phyloP scores from a whole-genome alignment of 2,888 invertebrate genomes.

The Rhagium mordax region DNA sequence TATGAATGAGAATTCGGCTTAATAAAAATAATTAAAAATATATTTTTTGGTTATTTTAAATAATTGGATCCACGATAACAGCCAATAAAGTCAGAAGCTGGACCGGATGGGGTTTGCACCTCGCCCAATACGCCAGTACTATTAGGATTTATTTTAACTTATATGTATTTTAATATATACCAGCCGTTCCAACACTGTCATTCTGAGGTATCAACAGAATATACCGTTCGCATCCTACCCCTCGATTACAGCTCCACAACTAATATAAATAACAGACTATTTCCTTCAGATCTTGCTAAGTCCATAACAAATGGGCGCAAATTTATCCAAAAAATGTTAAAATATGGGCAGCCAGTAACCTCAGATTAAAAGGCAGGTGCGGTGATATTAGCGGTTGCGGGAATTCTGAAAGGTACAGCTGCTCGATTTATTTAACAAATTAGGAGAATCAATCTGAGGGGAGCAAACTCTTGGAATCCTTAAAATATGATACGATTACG shows the following conservation, averaged over 20 bases:
- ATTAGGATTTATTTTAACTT: no score
- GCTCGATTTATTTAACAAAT: slow-evolving; percentile 40
- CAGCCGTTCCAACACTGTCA: background rate
- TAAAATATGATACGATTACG: slow-evolving; percentile 35
- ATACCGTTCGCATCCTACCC: background rate
- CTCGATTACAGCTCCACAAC: background rate
- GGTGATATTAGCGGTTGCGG: slow-evolving; percentile 8
- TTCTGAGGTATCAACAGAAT: background rate
- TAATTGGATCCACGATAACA: no score
- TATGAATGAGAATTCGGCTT: no score
- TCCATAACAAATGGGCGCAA: slow-evolving; percentile 11
- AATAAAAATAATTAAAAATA: no score
- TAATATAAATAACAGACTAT: background rate
- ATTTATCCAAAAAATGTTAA: slow-evolving; percentile 17
- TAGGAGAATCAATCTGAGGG: slow-evolving; percentile 34
- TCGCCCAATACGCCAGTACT: no score
- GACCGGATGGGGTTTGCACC: no score
- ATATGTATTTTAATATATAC: background rate
- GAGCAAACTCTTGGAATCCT: slow-evolving; percentile 19
- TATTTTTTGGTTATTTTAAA: no score
- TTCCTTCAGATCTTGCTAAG: slow-evolving; percentile 1
- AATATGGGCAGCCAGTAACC: slow-evolving; percentile 16
- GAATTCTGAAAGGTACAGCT: slow-evolving; percentile 14
- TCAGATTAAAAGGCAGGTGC: slow-evolving; percentile 28
- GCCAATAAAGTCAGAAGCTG: no score